Evolutionary conservation across 2,888 invertebrate genomes (phyloP).

Genomic region (Phengaris arion): DNA sequence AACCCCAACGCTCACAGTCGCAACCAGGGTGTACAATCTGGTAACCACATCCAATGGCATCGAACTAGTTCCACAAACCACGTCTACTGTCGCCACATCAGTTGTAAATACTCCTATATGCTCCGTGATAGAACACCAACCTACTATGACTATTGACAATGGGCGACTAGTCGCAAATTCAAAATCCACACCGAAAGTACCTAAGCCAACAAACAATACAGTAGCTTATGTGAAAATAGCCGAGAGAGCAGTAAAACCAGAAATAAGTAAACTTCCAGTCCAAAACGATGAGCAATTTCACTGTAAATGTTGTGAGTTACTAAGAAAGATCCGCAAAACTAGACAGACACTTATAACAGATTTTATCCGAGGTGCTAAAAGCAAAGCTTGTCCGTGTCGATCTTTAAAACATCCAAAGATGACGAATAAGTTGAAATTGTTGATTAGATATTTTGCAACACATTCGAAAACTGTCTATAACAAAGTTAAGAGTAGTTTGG

Average conservation of each 20-base stretch:
- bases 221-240: background rate
- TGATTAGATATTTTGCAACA: slow-evolving; percentile 52
- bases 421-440: slow-evolving; percentile 55
- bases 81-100: background rate
- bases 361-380: slow-evolving; percentile 48
- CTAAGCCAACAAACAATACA: no score
- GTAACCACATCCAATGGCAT: background rate
- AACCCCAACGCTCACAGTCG: background rate
- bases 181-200: slow-evolving; percentile 19
- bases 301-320: slow-evolving; percentile 58
- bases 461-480: slow-evolving; percentile 43
- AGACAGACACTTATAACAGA: slow-evolving; percentile 58
- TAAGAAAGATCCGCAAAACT: slow-evolving; percentile 52
- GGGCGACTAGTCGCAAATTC: slow-evolving; percentile 21
- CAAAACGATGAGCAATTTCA: slow-evolving; percentile 42
- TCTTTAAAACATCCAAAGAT: slow-evolving; percentile 50
- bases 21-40: background rate
- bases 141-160: slow-evolving; percentile 26
- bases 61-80: background rate
- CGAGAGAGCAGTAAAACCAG: background rate
- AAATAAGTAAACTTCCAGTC: slow-evolving; percentile 34
- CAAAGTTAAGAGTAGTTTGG: slow-evolving; percentile 45
- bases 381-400: slow-evolving; percentile 52
- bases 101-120: background rate
- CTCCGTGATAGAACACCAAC: background rate